phyloP scores from a whole-genome alignment of 2,797 vertebrate species.

The Prunella strophiata region DNA sequence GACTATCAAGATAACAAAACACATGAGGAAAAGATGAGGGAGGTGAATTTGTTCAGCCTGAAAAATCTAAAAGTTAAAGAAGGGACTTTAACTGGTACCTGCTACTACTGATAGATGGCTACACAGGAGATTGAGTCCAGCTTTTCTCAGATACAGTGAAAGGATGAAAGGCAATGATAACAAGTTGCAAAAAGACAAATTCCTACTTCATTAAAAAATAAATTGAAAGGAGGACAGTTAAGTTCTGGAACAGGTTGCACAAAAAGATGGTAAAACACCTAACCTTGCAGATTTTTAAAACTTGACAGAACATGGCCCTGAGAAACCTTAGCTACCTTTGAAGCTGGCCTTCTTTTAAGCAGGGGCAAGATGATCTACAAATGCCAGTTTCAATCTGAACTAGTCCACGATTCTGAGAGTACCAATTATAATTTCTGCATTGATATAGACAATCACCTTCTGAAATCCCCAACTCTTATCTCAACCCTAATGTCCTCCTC shows the following conservation, averaged over 20 bases:
- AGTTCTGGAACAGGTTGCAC: background rate
- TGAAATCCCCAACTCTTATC: background rate
- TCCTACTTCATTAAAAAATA: background rate
- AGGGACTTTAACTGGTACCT: background rate
- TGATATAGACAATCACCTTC: background rate
- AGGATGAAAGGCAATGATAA: background rate
- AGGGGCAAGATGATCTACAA: slow-evolving; percentile 5
- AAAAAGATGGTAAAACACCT: background rate
- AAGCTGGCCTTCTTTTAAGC: background rate
- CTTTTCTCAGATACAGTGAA: background rate
- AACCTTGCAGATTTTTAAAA: slow-evolving; percentile 15
- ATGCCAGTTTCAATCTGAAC: slow-evolving; percentile 4
- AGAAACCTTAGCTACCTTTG: slow-evolving; percentile 33
- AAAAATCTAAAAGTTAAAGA: background rate
- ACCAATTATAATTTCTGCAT: background rate
- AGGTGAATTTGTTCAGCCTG: background rate
- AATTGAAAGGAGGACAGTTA: background rate
- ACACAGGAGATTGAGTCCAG: background rate
- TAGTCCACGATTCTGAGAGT: background rate
- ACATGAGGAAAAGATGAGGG: background rate
- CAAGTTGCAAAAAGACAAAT: background rate
- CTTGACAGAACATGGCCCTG: slow-evolving; percentile 17
- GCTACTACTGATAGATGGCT: background rate
- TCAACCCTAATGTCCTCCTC: background rate
- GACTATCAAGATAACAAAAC: background rate